These are phyloP conservation scores for Channa striata DNA, from an alignment of 2,797 vertebrate species.

Conservation along the genomic window DNA sequence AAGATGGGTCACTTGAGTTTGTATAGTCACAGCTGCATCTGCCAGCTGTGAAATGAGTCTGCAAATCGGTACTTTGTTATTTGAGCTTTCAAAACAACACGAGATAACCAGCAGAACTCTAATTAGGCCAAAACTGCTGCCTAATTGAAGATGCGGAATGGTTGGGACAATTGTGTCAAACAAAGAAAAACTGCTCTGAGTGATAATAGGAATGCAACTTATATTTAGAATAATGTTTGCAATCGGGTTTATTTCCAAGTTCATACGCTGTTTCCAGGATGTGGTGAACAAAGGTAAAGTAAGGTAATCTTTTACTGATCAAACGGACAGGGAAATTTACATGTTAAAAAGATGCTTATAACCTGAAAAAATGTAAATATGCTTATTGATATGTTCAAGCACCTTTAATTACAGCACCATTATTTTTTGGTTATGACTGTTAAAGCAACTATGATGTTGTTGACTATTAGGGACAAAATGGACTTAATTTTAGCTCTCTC, in stretches of 20 bases:
- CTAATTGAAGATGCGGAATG: conserved; percentile 15
- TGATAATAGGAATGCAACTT: not conserved
- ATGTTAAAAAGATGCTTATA: too few species aligned
- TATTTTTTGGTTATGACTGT: not conserved
- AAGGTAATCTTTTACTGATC: too few species aligned
- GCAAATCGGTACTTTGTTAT: not conserved
- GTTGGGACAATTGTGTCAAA: conserved; percentile 16
- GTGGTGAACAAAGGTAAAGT: not conserved
- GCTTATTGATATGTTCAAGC: too few species aligned
- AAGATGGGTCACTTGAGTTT: not conserved
- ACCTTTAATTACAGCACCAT: not conserved
- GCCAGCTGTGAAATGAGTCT: conserved; percentile 20
- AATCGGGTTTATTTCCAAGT: not conserved
- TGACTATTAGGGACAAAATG: not conserved
- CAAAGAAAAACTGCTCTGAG: conserved; percentile 25
- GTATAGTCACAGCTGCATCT: conserved; percentile 17
- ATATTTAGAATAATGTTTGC: not conserved
- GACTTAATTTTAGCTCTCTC: conserved; percentile 1
- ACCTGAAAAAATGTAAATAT: not conserved
- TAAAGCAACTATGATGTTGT: conserved; percentile 10
- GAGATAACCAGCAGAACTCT: not conserved
- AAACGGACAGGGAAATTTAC: too few species aligned
- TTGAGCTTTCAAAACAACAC: not conserved
- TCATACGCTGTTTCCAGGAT: not conserved
- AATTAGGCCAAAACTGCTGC: conserved; percentile 11